Percentiles rank a stretch among this genome's conserved stretches.
phyloP scores from a whole-genome alignment of 2,888 invertebrate genomes.

The Rotaria socialis region DNA sequence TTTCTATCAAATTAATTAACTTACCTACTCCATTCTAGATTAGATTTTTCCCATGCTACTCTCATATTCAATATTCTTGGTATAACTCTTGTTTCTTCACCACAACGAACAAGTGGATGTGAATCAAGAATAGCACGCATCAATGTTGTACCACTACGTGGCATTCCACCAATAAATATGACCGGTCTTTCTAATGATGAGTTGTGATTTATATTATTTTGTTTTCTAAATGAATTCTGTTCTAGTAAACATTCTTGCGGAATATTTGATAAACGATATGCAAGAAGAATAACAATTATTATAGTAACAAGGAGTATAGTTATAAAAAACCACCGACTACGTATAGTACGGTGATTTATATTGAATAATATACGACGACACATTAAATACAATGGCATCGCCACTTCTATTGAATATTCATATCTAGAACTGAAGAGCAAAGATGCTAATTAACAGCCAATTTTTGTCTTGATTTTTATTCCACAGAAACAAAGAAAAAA shows the following conservation, averaged over 20 bases:
- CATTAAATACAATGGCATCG: neutral
- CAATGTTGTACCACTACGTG: conserved; percentile 46
- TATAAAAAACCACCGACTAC: neutral
- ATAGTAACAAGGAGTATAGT: neutral
- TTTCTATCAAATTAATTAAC: neutral
- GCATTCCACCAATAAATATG: conserved; percentile 46
- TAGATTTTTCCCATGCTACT: conserved; percentile 40
- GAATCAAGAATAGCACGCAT: conserved; percentile 46
- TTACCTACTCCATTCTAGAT: neutral
- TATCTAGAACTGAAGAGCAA: neutral
- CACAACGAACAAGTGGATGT: conserved; percentile 44
- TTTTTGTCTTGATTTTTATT: neutral
- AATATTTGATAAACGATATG: neutral
- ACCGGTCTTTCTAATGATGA: neutral
- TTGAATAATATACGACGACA: neutral
- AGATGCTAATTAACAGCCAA: neutral
- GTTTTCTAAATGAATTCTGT: neutral
- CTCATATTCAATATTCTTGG: conserved; percentile 45
- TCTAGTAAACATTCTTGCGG: neutral
- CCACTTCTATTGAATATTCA: neutral
- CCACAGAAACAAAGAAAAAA: neutral
- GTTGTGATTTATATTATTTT: neutral
- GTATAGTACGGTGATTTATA: neutral
- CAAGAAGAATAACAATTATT: neutral
- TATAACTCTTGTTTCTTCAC: conserved; percentile 46